Evolutionary conservation across 2,113 vertebrate species (phyloP), one percentile per base, ranked within the genome.

Genomic region (Shinisaurus crocodilurus): DNA sequence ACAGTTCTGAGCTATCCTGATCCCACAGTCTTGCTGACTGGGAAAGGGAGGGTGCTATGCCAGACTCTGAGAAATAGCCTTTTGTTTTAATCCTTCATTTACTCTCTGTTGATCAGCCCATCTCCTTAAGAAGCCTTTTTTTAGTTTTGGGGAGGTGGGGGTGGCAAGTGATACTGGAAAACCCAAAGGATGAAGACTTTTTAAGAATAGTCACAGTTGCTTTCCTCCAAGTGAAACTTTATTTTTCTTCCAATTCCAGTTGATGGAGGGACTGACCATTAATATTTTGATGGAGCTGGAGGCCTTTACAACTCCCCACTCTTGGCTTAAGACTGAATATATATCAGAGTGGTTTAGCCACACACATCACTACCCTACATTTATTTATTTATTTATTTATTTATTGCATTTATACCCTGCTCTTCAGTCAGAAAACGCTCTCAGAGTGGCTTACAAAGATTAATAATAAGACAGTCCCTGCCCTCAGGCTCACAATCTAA

Each of bases 291-390:
- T 6, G 34, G 79, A 63, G 67, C 15, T 29, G 32, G n/a, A 54
- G 7, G 27, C 43, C 45, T 88, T 70, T 70, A 45, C 23, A 12
- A 34, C 60, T 90, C n/a, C 50, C 45, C 77, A 45, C 34, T 84
- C 40, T 50, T 50, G 16, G 10, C 16, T 70, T 75, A 86, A 45
- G 82, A 54, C 88, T 84, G 89, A 88, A 74, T 34, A 12, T 90
- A n/a, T 4, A 1, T 27, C 85, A 91, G 77, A n/a, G 29, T 45
- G 85, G 60, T 69, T 92, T 88, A 91, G 86, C n/a, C 48, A 40
- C 82, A 20, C 45, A 54, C 9, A 13, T 43, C 27, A 43, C 95
- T 95, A 90, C 90, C 87, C 85, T 85, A 3, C 2, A n/a, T n/a
- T n/a, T n/a, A n/a, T n/a, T n/a, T n/a, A n/a, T n/a, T n/a, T n/a